phyloP scores from a whole-genome alignment of 1,140 invertebrate genomes.

The Chrysomallon squamiferum region DNA sequence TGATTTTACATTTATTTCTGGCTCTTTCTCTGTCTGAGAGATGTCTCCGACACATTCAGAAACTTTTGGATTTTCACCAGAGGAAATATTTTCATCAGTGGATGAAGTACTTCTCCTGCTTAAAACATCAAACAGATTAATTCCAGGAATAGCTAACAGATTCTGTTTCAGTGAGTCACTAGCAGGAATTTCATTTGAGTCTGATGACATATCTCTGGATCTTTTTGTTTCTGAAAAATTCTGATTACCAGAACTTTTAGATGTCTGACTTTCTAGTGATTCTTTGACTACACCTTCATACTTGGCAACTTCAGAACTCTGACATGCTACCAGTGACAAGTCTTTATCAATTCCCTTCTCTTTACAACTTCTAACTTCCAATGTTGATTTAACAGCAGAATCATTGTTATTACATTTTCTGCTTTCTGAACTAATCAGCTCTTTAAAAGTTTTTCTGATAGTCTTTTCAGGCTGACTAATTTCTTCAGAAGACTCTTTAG shows the following conservation, averaged over 20 bases:
- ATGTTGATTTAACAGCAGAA: too few species aligned
- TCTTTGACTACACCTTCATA: background rate
- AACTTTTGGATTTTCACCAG: constrained; percentile 5
- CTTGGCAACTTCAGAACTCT: background rate
- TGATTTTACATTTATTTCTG: too few species aligned
- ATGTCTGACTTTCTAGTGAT: background rate
- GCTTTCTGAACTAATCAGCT: too few species aligned
- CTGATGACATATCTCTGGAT: background rate
- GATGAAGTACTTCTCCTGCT: constrained; percentile 11
- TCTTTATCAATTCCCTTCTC: background rate
- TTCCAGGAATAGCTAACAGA: constrained; percentile 5
- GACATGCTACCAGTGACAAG: background rate
- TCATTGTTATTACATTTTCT: too few species aligned
- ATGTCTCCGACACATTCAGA: too few species aligned
- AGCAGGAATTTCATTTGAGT: background rate
- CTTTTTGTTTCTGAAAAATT: background rate
- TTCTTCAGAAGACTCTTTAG: too few species aligned
- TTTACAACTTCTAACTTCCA: background rate
- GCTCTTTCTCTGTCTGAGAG: too few species aligned
- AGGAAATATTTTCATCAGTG: background rate
- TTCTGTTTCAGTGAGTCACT: constrained; percentile 8
- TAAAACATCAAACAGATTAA: constrained; percentile 10
- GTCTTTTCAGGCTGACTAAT: too few species aligned
- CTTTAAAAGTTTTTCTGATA: too few species aligned
- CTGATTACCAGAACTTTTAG: background rate